Conservation (phyloP, 1,140 invertebrate species). For the Yoshiicerus persimilis region DNA sequence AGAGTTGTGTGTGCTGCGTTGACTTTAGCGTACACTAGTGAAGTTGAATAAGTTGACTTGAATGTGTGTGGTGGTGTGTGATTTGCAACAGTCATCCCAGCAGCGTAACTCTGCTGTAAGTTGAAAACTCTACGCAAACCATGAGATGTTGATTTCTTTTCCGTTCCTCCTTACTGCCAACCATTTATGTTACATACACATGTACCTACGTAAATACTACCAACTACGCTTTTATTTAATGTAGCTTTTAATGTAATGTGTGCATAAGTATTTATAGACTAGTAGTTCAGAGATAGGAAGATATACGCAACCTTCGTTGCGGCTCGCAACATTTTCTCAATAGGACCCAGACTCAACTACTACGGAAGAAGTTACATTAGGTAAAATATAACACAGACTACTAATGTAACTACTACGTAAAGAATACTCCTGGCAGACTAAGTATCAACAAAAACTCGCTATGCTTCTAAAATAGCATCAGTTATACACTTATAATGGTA, state of each 20-base stretch:
- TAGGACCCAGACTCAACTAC: neutral
- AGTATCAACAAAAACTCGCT: neutral
- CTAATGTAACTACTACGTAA: neutral
- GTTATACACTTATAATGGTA: neutral
- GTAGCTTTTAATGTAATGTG: neutral
- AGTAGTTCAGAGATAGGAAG: no score
- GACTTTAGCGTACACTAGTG: neutral
- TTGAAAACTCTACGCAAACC: neutral
- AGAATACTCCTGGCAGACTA: no score
- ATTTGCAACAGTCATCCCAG: neutral
- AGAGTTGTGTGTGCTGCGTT: neutral
- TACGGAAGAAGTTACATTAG: neutral
- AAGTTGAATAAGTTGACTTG: neutral
- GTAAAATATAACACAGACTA: neutral
- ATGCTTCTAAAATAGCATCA: neutral
- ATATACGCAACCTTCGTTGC: neutral
- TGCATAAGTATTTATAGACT: neutral
- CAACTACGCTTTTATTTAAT: neutral
- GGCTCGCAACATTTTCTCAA: neutral
- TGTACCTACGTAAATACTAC: neutral
- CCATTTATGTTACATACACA: neutral
- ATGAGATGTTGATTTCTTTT: conserved; percentile 4
- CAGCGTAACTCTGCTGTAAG: neutral
- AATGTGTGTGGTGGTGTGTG: conserved; percentile 18
- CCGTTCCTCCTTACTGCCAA: neutral